phyloP scores from a whole-genome alignment of 2,797 vertebrate genomes.

The Hipposideros larvatus region DNA sequence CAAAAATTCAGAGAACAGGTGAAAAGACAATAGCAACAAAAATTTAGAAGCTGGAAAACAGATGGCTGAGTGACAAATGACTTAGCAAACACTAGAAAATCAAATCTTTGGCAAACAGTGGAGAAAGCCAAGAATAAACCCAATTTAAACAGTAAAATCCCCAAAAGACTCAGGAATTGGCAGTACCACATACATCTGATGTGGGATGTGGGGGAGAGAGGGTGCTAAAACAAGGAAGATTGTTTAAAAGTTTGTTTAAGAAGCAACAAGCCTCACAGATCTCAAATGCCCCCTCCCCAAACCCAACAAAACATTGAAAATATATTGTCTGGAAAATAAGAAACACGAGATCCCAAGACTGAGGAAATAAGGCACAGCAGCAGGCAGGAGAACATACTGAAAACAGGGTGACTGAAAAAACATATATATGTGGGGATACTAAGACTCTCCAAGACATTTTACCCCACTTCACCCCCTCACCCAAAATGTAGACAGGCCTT shows the following conservation, averaged over 20 bases:
- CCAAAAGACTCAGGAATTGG: slow-evolving; percentile 71
- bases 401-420: slow-evolving; percentile 22
- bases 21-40: slow-evolving; percentile 68
- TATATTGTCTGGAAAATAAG: slow-evolving; percentile 7
- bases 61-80: slow-evolving; percentile 77
- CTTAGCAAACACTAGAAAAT: slow-evolving; percentile 76
- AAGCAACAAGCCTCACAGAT: slow-evolving; percentile 5
- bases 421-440: background rate
- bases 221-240: slow-evolving; percentile 53
- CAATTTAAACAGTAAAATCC: slow-evolving; percentile 78
- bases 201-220: background rate
- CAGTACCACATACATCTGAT: slow-evolving; percentile 33
- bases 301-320: background rate
- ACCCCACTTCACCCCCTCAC: background rate
- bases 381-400: background rate
- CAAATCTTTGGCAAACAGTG: slow-evolving; percentile 72
- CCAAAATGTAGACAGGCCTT: background rate
- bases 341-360: slow-evolving; percentile 10
- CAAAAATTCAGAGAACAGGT: background rate
- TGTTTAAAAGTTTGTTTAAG: slow-evolving; percentile 50
- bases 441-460: background rate
- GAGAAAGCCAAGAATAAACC: slow-evolving; percentile 73
- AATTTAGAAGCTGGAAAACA: slow-evolving; percentile 67
- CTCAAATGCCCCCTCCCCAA: background rate
- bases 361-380: background rate